Conservation (phyloP, 2,888 invertebrate genomes). For the Drosophila fulvimacula region DNA sequence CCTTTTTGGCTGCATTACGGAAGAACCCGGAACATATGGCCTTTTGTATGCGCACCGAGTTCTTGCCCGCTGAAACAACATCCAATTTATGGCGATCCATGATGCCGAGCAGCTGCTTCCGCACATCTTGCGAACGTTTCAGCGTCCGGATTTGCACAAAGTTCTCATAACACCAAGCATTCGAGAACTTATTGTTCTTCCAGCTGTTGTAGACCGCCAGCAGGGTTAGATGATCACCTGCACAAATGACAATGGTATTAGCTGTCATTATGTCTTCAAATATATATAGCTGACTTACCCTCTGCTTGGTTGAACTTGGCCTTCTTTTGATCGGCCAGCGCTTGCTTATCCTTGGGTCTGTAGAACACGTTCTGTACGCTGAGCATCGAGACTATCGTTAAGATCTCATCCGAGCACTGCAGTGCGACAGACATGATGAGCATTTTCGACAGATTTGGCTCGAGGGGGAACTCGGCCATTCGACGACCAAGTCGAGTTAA, state of each 20-base stretch:
- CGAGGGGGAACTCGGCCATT: conserved; percentile 99
- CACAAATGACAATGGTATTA: neutral
- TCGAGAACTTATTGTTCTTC: conserved; percentile 99
- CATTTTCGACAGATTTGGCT: conserved; percentile 99
- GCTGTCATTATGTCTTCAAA: neutral
- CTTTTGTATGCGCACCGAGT: conserved; percentile 97
- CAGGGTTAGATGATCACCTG: conserved; percentile 96
- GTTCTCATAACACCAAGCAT: conserved; percentile 99
- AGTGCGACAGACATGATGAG: conserved; percentile 99
- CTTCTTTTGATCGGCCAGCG: conserved; percentile 98
- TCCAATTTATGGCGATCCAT: conserved; percentile 99
- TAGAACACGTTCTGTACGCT: conserved; percentile 99
- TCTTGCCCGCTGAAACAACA: conserved; percentile 98
- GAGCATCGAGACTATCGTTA: conserved; percentile 99
- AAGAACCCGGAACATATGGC: conserved; percentile 99
- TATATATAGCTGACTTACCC: conserved; percentile 83
- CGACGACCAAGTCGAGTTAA: conserved; percentile 92
- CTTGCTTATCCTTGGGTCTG: conserved; percentile 97
- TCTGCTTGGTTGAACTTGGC: conserved; percentile 99
- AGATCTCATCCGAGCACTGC: conserved; percentile 98
- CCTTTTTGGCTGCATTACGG: conserved; percentile 99
- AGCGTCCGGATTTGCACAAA: conserved; percentile 98
- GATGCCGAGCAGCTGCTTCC: conserved; percentile 98
- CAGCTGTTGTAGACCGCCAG: conserved; percentile 99
- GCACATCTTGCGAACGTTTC: conserved; percentile 98